These are phyloP conservation scores for Zosterops japonicus DNA, from an alignment of 2,113 vertebrate genomes.

Conservation along the genomic window DNA sequence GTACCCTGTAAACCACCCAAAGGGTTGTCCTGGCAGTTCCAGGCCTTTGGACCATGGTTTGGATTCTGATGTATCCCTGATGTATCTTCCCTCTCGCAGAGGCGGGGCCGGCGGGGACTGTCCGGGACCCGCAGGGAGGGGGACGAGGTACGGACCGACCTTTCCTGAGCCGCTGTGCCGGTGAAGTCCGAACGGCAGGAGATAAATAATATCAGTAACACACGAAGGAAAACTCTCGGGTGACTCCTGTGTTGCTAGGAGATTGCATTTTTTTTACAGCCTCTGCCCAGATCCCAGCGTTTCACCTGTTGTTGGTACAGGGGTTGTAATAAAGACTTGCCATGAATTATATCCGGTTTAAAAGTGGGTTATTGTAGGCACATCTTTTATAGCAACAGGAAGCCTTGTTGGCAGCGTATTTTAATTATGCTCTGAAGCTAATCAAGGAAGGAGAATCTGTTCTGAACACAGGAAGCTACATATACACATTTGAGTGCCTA, in stretches of 20 bases:
- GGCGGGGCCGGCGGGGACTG: not conserved
- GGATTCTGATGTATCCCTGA: no score
- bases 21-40: not conserved
- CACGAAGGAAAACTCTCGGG: fast-evolving
- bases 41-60: not conserved
- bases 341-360: not conserved
- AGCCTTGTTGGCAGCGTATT: not conserved
- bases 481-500: not conserved
- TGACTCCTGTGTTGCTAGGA: no score
- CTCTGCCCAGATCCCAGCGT: not conserved
- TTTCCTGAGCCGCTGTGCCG: fast-evolving
- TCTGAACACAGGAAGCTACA: not conserved
- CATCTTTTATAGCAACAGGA: not conserved
- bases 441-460: not conserved
- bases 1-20: fast-evolving
- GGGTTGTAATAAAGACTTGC: not conserved
- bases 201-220: fast-evolving
- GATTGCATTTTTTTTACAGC: not conserved
- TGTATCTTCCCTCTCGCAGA: no score
- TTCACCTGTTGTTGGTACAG: not conserved
- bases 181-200: fast-evolving
- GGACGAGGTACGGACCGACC: not conserved
- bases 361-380: not conserved
- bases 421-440: not conserved
- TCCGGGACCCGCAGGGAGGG: not conserved